Conservation (phyloP, 2,113 vertebrate species). For the Nanorana parkeri region DNA sequence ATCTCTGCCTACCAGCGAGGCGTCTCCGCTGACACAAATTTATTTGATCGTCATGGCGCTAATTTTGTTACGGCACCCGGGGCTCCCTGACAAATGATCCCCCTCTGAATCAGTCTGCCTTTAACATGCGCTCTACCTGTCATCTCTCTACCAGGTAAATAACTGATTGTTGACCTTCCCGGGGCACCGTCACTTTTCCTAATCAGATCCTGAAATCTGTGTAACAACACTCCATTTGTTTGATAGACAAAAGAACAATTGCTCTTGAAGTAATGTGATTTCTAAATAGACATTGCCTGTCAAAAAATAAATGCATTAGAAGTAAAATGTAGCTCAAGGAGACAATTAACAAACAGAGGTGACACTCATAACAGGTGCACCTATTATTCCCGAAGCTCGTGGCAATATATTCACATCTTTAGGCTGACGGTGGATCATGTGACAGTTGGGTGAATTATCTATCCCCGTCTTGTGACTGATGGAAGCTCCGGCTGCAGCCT, state of each 20-base stretch:
- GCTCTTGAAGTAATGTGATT: constrained; percentile 92
- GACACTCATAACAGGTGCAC: constrained; percentile 99
- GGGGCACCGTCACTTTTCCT: constrained; percentile 80
- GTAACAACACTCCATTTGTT: constrained; percentile 90
- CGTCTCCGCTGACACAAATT: constrained; percentile 1
- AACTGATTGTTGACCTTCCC: constrained; percentile 85
- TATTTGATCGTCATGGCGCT: constrained; percentile 4
- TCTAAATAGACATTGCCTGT: constrained; percentile 94
- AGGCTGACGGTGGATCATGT: constrained; percentile 89
- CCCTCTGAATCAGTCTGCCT: constrained; percentile 20
- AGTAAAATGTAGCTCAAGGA: constrained; percentile 95
- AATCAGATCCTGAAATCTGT: constrained; percentile 91
- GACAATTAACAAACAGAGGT: constrained; percentile 99
- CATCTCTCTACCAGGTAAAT: constrained; percentile 81
- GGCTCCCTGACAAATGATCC: constrained; percentile 39
- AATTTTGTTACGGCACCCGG: constrained; percentile 31
- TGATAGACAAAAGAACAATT: constrained; percentile 92
- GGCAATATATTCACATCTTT: constrained; percentile 95
- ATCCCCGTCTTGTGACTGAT: constrained; percentile 89
- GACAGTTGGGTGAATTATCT: constrained; percentile 92
- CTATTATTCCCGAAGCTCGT: constrained; percentile 97
- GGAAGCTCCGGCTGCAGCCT: constrained; percentile 79
- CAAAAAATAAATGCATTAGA: constrained; percentile 90
- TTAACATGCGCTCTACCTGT: constrained; percentile 85
- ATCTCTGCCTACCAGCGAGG: too few species aligned